Evolutionary conservation across 2,113 vertebrate species (phyloP).

Genomic region (Thamnaconus septentrionalis): DNA sequence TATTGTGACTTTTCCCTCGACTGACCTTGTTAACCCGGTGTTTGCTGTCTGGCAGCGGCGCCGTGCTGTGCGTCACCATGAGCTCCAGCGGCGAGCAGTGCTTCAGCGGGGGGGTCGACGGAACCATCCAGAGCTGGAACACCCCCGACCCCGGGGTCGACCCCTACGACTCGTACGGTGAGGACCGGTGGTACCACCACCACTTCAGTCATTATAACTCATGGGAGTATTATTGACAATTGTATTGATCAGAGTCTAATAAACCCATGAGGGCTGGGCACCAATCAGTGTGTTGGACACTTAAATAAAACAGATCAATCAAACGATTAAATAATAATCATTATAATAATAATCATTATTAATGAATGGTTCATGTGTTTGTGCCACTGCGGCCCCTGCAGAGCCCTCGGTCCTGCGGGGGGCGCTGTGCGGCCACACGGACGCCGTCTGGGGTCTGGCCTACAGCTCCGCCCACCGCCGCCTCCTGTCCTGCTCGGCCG

Average conservation of each 20-base stretch:
- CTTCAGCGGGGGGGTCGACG: slow-evolving; percentile 90
- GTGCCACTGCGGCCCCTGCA: slow-evolving; percentile 76
- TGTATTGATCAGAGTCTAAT: too few species aligned
- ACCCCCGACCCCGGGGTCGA: slow-evolving; percentile 89
- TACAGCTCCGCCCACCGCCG: slow-evolving; percentile 87
- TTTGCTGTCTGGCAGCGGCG: slow-evolving; percentile 66
- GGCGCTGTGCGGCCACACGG: slow-evolving; percentile 86
- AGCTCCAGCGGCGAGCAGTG: slow-evolving; percentile 91
- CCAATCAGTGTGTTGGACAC: too few species aligned
- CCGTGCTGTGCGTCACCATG: slow-evolving; percentile 92
- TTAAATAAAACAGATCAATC: too few species aligned
- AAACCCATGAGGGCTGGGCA: too few species aligned
- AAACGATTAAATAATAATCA: too few species aligned
- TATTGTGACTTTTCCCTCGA: too few species aligned
- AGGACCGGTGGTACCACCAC: fast-evolving
- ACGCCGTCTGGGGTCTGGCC: slow-evolving; percentile 89
- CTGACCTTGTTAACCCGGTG: background rate
- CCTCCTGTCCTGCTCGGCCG: slow-evolving; percentile 90
- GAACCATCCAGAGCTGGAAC: slow-evolving; percentile 93
- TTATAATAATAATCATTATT: too few species aligned
- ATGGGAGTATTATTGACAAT: too few species aligned
- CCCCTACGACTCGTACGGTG: slow-evolving; percentile 94
- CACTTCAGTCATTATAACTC: too few species aligned
- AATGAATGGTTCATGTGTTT: slow-evolving; percentile 35
- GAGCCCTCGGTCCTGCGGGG: slow-evolving; percentile 90